These are phyloP conservation scores for Lacerta viridis DNA, from an alignment of 2,797 vertebrate genomes.

Conservation along the genomic window DNA sequence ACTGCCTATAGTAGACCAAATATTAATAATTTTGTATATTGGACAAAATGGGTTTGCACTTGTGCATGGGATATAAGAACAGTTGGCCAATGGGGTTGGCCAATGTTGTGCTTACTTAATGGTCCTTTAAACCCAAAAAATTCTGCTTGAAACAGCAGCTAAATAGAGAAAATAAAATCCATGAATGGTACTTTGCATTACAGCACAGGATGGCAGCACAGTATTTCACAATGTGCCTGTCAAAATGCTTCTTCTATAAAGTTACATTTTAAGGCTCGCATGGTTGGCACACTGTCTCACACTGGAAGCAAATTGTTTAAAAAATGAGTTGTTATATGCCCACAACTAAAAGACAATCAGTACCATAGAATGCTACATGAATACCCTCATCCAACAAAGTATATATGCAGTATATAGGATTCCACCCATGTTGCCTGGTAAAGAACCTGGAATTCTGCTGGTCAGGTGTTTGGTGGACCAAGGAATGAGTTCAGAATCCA, in stretches of 20 bases:
- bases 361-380: neutral
- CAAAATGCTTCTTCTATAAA: conserved; percentile 42
- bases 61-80: neutral
- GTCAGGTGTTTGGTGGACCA: conserved; percentile 39
- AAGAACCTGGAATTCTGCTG: neutral
- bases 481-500: neutral
- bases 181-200: neutral
- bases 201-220: neutral
- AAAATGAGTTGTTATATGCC: conserved; percentile 40
- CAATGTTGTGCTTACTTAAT: neutral
- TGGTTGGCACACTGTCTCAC: conserved; percentile 29
- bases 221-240: neutral
- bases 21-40: neutral
- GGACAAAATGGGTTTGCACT: neutral
- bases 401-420: neutral
- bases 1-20: neutral
- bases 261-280: conserved; percentile 24
- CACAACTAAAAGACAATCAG: conserved; percentile 41
- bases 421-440: neutral
- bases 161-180: neutral
- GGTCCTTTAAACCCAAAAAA: neutral
- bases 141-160: neutral
- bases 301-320: conserved; percentile 29
- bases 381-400: neutral
- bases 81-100: neutral